Evolutionary conservation across 2,797 vertebrate species (phyloP).

Genomic region (Gila robusta): DNA sequence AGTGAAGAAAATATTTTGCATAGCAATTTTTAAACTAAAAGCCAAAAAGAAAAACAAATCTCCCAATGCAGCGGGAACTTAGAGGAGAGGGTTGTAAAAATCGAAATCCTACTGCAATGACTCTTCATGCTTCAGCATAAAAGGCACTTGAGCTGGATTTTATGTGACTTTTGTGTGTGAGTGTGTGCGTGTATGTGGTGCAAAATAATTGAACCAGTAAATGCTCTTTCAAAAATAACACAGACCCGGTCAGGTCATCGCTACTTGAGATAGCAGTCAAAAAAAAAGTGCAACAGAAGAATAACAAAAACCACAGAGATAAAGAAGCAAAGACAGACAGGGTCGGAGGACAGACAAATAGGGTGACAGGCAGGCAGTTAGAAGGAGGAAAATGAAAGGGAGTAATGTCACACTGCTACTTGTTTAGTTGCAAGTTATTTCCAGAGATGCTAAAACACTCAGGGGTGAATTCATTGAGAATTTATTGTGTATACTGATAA

Average conservation of each 20-base stretch:
- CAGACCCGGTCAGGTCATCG: constrained; percentile 22
- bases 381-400: not conserved
- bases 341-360: constrained; percentile 36
- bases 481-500: not conserved
- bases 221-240: constrained; percentile 44
- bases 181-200: not conserved
- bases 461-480: not conserved
- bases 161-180: not conserved
- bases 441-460: not conserved
- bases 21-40: constrained; percentile 23
- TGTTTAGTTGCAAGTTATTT: not conserved
- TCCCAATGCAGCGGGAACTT: not conserved
- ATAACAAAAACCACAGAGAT: constrained; percentile 34
- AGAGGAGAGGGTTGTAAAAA: constrained; percentile 22
- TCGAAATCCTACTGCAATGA: constrained; percentile 30
- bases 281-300: constrained; percentile 9
- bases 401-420: not conserved
- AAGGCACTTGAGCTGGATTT: constrained; percentile 41
- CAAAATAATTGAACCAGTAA: constrained; percentile 47
- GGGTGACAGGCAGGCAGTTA: constrained; percentile 11
- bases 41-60: constrained; percentile 7
- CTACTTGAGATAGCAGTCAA: constrained; percentile 32
- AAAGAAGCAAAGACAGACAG: constrained; percentile 15
- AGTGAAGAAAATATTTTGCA: constrained; percentile 6
- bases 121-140: constrained; percentile 24